Conservation (phyloP, 2,113 vertebrate genomes). For the Forbesichthys papilliferus region DNA sequence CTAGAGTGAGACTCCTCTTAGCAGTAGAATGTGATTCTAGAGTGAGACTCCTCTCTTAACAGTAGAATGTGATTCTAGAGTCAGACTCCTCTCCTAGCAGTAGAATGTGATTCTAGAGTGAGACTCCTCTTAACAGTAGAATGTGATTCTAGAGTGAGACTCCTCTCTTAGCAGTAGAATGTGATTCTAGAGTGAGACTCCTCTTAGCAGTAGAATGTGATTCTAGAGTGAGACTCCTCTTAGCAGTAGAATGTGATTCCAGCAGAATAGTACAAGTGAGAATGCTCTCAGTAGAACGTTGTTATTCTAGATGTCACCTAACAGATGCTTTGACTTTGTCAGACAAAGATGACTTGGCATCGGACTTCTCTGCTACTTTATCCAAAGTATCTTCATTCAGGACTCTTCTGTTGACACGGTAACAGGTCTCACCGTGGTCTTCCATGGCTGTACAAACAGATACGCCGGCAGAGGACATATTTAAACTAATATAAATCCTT, state of each 20-base stretch:
- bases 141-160: too few relatives aligned
- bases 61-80: background rate
- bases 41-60: background rate
- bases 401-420: slow-evolving; percentile 62
- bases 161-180: too few relatives aligned
- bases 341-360: slow-evolving; percentile 39
- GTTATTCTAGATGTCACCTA: slow-evolving; percentile 59
- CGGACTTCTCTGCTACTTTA: slow-evolving; percentile 54
- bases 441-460: slow-evolving; percentile 30
- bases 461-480: background rate
- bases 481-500: background rate
- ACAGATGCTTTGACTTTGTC: slow-evolving; percentile 63
- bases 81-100: background rate
- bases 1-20: too few relatives aligned
- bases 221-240: background rate
- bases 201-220: too few relatives aligned
- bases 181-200: too few relatives aligned
- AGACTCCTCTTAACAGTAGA: too few relatives aligned
- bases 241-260: background rate
- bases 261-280: background rate
- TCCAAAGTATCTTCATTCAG: slow-evolving; percentile 71
- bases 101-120: background rate
- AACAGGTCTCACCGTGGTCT: slow-evolving; percentile 43
- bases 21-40: too few relatives aligned
- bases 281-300: too few relatives aligned